phyloP scores from a whole-genome alignment of 2,888 invertebrate genomes.

The Ethmia dodecea region DNA sequence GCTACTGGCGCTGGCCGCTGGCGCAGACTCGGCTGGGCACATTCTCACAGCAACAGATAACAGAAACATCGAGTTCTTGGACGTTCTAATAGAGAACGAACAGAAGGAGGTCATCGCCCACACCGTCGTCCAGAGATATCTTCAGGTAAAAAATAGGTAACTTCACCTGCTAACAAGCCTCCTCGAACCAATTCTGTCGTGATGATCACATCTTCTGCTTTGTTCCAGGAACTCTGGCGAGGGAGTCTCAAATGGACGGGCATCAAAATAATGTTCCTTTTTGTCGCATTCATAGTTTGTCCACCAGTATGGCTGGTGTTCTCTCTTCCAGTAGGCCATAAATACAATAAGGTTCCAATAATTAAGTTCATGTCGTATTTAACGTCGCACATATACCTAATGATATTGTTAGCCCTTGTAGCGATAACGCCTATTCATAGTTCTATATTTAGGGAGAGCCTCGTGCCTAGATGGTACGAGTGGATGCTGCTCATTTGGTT shows the following conservation, averaged over 20 bases:
- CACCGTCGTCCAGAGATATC: conserved; percentile 97
- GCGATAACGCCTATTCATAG: conserved; percentile 91
- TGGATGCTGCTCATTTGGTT: conserved; percentile 97
- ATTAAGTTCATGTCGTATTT: conserved; percentile 99
- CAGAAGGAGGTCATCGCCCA: conserved; percentile 99
- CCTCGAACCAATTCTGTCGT: neutral
- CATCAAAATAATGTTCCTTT: conserved; percentile 95
- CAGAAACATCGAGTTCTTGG: conserved; percentile 95
- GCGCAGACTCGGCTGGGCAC: conserved; percentile 95
- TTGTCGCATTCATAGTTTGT: conserved; percentile 94
- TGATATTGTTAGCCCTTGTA: conserved; percentile 93
- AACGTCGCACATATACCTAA: conserved; percentile 98
- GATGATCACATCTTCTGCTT: conserved; percentile 12
- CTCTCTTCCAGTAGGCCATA: conserved; percentile 95
- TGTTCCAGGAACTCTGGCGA: conserved; percentile 95
- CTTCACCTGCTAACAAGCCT: conserved; percentile 35
- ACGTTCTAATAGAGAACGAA: conserved; percentile 98
- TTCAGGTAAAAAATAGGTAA: conserved; percentile 87
- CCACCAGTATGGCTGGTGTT: conserved; percentile 98
- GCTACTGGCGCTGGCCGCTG: conserved; percentile 93
- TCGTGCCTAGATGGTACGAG: conserved; percentile 97
- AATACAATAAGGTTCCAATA: conserved; percentile 98
- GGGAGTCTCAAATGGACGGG: conserved; percentile 98
- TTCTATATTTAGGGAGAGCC: conserved; percentile 85
- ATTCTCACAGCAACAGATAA: conserved; percentile 97